A percentile compares a stretch with the other conserved stretches of the same genome.
phyloP scores from a whole-genome alignment of 2,113 vertebrate species.

The Cnemophilus loriae region DNA sequence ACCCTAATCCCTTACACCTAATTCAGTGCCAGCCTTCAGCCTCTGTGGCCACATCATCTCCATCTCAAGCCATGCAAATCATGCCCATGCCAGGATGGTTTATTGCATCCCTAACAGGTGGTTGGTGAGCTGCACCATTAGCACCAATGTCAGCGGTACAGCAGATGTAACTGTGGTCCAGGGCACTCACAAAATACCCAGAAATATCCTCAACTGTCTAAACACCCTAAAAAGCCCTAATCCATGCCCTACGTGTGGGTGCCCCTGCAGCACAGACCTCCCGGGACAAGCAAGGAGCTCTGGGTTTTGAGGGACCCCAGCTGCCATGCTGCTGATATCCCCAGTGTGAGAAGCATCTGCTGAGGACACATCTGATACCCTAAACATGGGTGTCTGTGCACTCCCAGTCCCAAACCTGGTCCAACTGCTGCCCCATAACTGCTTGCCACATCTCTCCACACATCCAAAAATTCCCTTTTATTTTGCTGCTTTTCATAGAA shows the following conservation, averaged over 20 bases:
- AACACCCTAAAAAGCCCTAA: not conserved
- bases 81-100: not conserved
- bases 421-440: not conserved
- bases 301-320: not conserved
- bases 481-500: not conserved
- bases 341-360: fast-evolving
- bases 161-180: not conserved
- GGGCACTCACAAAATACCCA: not conserved
- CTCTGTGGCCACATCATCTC: not conserved
- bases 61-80: not conserved
- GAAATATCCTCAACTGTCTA: not conserved
- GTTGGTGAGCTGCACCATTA: fast-evolving
- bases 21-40: not conserved
- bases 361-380: not conserved
- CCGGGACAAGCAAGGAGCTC: fast-evolving
- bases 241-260: fast-evolving
- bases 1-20: not conserved
- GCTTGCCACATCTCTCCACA: not conserved
- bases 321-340: fast-evolving
- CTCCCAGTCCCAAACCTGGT: not conserved
- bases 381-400: not conserved
- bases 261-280: not conserved
- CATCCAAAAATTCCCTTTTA: not conserved
- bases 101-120: not conserved
- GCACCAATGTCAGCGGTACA: not conserved